Evolutionary conservation across 2,888 invertebrate species (phyloP).

Genomic region (Philonicus albiceps): DNA sequence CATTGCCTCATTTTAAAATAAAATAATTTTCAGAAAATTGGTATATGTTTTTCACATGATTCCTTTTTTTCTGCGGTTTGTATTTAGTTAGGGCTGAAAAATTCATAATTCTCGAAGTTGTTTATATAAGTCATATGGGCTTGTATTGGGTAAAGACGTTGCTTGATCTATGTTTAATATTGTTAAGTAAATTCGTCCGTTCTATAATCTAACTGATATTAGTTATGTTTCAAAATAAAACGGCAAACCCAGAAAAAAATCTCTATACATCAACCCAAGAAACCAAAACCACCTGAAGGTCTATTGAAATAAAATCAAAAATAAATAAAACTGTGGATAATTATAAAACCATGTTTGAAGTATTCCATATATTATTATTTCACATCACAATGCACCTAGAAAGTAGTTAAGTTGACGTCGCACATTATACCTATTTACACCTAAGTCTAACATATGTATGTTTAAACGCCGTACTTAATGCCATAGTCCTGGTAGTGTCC

Average conservation of each 20-base stretch:
- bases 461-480: slow-evolving; percentile 63
- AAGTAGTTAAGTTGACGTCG: slow-evolving; percentile 6
- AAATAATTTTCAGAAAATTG: too few relatives aligned
- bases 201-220: too few relatives aligned
- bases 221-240: too few relatives aligned
- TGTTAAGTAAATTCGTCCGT: too few relatives aligned
- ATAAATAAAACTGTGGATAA: not conserved
- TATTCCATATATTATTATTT: slow-evolving; percentile 29
- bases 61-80: too few relatives aligned
- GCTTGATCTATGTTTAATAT: too few relatives aligned
- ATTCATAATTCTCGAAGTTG: too few relatives aligned
- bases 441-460: slow-evolving; percentile 20
- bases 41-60: too few relatives aligned
- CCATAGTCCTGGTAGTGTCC: slow-evolving; percentile 64
- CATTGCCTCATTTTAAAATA: too few relatives aligned
- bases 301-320: not conserved
- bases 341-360: slow-evolving; percentile 4
- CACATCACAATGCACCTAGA: slow-evolving; percentile 36
- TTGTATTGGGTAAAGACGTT: too few relatives aligned
- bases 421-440: slow-evolving; percentile 28
- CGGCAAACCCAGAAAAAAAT: not conserved
- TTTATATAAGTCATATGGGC: too few relatives aligned
- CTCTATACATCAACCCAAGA: not conserved
- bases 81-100: too few relatives aligned
- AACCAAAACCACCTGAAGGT: not conserved